Conservation (phyloP, 2,797 vertebrate species). For the Dicrostonyx torquatus region DNA sequence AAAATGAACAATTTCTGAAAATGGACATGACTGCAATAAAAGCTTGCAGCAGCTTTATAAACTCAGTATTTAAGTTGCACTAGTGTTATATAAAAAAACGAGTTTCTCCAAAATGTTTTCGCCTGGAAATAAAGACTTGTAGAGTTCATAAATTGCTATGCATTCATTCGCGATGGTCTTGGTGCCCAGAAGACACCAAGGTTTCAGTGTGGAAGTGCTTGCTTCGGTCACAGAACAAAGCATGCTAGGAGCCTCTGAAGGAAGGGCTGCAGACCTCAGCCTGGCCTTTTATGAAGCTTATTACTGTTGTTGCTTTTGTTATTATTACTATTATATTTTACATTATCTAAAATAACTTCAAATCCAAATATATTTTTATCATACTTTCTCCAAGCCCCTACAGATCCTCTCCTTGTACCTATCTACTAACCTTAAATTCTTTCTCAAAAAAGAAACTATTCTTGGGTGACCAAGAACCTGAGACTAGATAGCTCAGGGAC, state of each 20-base stretch:
- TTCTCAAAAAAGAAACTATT: background rate
- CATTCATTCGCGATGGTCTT: background rate
- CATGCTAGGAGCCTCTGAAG: background rate
- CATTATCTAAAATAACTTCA: background rate
- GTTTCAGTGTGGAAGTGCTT: background rate
- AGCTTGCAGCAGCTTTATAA: background rate
- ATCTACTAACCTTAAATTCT: background rate
- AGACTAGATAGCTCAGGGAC: background rate
- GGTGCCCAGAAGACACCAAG: background rate
- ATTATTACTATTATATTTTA: background rate
- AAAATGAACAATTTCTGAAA: conserved; percentile 35
- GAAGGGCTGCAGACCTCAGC: background rate
- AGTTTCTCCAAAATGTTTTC: conserved; percentile 12
- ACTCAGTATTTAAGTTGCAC: background rate
- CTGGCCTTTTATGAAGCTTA: background rate
- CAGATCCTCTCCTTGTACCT: background rate
- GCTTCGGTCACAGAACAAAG: background rate
- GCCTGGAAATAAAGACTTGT: background rate
- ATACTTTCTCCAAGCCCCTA: background rate
- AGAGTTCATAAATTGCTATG: background rate
- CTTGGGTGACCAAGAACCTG: background rate
- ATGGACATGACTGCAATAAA: background rate
- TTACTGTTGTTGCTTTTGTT: background rate
- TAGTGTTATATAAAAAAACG: background rate
- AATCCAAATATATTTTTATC: background rate